Conservation (phyloP, 2,113 vertebrate genomes). For the Speoplatyrhinus poulsoni region DNA sequence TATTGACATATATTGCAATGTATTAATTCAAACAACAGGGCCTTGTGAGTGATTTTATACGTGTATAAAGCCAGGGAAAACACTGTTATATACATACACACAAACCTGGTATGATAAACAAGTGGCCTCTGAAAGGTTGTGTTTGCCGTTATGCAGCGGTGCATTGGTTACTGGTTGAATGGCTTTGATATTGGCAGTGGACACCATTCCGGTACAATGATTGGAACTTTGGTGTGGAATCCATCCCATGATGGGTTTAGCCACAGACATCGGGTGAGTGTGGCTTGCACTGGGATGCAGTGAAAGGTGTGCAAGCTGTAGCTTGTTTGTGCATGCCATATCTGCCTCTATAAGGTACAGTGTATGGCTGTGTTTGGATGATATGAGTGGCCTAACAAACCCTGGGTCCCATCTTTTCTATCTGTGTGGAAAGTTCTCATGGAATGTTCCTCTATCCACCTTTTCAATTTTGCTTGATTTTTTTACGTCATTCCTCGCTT, state of each 20-base stretch:
- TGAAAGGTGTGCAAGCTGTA: slow-evolving; percentile 18
- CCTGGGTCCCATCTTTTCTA: slow-evolving; percentile 4
- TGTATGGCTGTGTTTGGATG: neutral
- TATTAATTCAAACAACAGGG: slow-evolving; percentile 41
- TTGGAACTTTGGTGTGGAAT: slow-evolving; percentile 12
- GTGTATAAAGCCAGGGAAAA: slow-evolving; percentile 32
- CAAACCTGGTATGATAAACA: slow-evolving; percentile 19
- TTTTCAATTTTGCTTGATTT: neutral
- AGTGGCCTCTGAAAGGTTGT: slow-evolving; percentile 35
- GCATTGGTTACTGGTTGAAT: slow-evolving; percentile 22
- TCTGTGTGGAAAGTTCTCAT: slow-evolving; percentile 58
- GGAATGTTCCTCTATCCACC: slow-evolving; percentile 27
- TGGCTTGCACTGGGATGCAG: slow-evolving; percentile 13
- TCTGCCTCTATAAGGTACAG: slow-evolving; percentile 4
- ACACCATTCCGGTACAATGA: slow-evolving; percentile 35
- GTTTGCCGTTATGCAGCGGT: slow-evolving; percentile 34
- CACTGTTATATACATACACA: slow-evolving; percentile 9
- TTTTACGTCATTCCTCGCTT: neutral
- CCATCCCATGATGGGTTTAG: slow-evolving; percentile 7
- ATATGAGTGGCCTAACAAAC: neutral
- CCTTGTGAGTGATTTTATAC: slow-evolving; percentile 8
- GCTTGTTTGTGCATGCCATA: slow-evolving; percentile 48
- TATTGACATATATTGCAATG: slow-evolving; percentile 75
- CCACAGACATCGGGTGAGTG: slow-evolving; percentile 11
- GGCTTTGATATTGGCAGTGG: slow-evolving; percentile 65